phyloP scores from a whole-genome alignment of 1,140 invertebrate species.

The Cryptotermes secundus region DNA sequence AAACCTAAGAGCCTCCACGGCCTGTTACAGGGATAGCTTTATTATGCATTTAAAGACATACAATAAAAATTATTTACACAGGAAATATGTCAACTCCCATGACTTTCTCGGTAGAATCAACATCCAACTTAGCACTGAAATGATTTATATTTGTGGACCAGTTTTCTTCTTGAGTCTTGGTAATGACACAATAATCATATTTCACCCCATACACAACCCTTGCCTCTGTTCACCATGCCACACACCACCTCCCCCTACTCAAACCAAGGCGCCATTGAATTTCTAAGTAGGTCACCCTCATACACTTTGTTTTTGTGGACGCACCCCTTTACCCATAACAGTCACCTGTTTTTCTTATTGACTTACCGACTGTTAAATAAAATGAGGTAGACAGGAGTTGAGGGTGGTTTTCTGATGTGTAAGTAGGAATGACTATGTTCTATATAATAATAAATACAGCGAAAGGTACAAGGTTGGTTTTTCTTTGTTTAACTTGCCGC shows the following conservation, averaged over 20 bases:
- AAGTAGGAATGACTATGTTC: no score
- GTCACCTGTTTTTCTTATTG: neutral
- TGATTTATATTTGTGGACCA: no score
- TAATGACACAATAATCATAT: neutral
- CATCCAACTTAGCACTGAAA: no score
- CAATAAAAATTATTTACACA: no score
- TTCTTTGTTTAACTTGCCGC: neutral
- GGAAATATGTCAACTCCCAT: no score
- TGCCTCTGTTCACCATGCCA: neutral
- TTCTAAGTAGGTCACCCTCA: neutral
- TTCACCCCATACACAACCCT: neutral
- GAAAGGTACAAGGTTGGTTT: neutral
- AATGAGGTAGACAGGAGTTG: neutral
- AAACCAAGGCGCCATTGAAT: neutral
- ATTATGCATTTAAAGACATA: no score
- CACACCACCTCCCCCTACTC: neutral
- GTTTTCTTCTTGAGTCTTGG: neutral
- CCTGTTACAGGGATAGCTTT: no score
- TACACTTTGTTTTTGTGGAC: neutral
- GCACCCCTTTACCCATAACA: neutral
- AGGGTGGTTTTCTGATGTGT: neutral
- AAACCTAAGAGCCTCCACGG: no score
- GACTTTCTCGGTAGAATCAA: no score
- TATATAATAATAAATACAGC: neutral
- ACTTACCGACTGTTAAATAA: constrained; percentile 8